Evolutionary conservation across 2,888 invertebrate genomes (phyloP), one percentile per base, ranked within the genome.

Genomic region (Scrobipalpa costella): DNA sequence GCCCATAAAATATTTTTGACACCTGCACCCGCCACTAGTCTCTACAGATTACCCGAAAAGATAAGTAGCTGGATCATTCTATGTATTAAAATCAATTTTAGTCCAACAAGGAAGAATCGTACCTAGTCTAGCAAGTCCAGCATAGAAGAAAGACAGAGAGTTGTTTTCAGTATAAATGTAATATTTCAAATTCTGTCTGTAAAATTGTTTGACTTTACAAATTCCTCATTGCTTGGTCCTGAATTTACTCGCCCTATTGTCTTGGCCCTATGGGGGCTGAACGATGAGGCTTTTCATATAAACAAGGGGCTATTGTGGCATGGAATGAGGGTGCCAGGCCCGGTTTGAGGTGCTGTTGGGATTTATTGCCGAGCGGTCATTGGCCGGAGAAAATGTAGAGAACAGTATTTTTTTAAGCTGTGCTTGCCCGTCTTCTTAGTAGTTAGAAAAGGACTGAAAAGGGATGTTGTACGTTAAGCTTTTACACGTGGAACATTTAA

Each of bases 221-320:
- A 40, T 13, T 40, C 40, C 13, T 13, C 15, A 34, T 33, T n/a
- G 55, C 33, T 27, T 27, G 7, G 33, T 34, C 7, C n/a, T 7
- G 55, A 15, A 55, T 55, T 15, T 13, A 34, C n/a, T 55, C 34
- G 33, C 55, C 5, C 55, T n/a, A 34, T 55, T 34, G 33, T 27
- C 33, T 33, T 55, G n/a, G n/a, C 27, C 49, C 49, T 27, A n/a
- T 33, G 34, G 55, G 55, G 55, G 8, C 55, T 34, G 34, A 55
- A 34, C 55, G 33, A 55, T 7, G 55, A 33, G 34, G 55, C 27
- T 55, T 55, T 27, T 15, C 34, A 55, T n/a, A 55, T 55, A 55
- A 55, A 55, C 33, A 34, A 34, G 27, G 27, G 55, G 34, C 55
- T 55, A 55, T 33, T 44, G 44, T 44, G 44, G n/a, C 44, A n/a